These are phyloP conservation scores for Episyrphus balteatus DNA, from an alignment of 1,140 invertebrate genomes.

Conservation along the genomic window DNA sequence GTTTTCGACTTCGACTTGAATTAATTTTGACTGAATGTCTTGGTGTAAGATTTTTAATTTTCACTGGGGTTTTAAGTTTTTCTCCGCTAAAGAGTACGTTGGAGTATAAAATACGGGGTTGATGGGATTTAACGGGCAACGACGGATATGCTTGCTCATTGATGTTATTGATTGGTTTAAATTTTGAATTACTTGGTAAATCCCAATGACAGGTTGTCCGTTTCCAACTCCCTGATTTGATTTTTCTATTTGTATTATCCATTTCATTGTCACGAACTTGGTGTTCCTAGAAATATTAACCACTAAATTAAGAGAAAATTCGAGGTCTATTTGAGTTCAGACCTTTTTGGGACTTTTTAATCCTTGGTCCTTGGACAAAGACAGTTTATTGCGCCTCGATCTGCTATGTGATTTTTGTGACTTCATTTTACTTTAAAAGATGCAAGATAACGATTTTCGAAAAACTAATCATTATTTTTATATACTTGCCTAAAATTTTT, in stretches of 20 bases:
- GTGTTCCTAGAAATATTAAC: neutral
- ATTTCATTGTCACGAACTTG: neutral
- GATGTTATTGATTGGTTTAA: conserved; percentile 4
- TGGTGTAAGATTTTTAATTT: conserved; percentile 3
- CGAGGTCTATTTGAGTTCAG: neutral
- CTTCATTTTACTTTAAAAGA: conserved; percentile 3
- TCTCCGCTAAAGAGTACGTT: conserved; percentile 6
- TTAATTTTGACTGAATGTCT: conserved; percentile 2
- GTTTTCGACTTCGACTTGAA: conserved; percentile 5
- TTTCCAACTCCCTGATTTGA: conserved; percentile 9
- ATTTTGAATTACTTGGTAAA: neutral
- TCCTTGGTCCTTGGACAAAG: neutral
- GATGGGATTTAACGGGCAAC: neutral
- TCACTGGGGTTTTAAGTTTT: neutral
- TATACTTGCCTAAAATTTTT: neutral
- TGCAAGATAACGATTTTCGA: neutral
- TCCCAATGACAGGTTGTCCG: conserved; percentile 1
- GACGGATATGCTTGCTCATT: neutral
- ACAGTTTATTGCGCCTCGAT: neutral
- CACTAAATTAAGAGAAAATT: neutral
- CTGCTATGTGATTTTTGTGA: conserved; percentile 1
- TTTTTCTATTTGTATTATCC: neutral
- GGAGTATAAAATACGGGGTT: conserved; percentile 4
- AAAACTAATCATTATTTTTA: neutral
- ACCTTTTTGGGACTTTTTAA: conserved; percentile 1